These are phyloP conservation scores for Pectinophora gossypiella DNA, from an alignment of 1,140 invertebrate genomes.

Conservation along the genomic window DNA sequence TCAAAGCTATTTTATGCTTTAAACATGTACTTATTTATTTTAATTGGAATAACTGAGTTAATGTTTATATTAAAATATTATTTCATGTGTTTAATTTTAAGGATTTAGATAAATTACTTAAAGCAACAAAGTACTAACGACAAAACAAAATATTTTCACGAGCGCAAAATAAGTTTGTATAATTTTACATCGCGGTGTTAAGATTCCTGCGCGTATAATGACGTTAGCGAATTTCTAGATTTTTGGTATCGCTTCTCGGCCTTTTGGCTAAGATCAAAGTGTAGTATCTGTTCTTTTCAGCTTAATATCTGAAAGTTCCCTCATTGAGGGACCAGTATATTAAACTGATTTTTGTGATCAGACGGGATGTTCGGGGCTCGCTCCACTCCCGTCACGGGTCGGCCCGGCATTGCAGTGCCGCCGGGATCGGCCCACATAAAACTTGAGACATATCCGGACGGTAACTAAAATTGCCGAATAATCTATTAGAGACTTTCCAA, in stretches of 20 bases:
- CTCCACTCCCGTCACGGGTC: constrained; percentile 6
- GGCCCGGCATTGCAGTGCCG: constrained; percentile 8
- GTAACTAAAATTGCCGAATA: too few species aligned
- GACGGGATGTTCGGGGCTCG: constrained; percentile 8
- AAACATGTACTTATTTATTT: neutral
- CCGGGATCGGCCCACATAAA: constrained; percentile 4
- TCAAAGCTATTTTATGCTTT: neutral
- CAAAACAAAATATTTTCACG: neutral
- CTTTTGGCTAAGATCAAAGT: constrained; percentile 8
- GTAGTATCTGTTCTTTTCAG: constrained; percentile 9
- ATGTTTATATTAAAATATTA: neutral
- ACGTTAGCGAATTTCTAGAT: neutral
- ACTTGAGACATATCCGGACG: too few species aligned
- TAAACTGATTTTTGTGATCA: constrained; percentile 5
- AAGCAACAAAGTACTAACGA: neutral
- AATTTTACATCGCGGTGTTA: neutral
- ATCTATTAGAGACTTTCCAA: too few species aligned
- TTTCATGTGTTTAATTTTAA: too few species aligned
- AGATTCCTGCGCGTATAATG: neutral
- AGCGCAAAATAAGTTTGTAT: neutral
- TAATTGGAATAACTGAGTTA: neutral
- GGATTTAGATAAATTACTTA: neutral
- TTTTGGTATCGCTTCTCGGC: neutral
- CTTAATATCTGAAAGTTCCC: constrained; percentile 9
- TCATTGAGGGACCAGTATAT: constrained; percentile 6